Evolutionary conservation across 2,113 vertebrate genomes (phyloP).

Genomic region (Periophthalmodon schlosseri): DNA sequence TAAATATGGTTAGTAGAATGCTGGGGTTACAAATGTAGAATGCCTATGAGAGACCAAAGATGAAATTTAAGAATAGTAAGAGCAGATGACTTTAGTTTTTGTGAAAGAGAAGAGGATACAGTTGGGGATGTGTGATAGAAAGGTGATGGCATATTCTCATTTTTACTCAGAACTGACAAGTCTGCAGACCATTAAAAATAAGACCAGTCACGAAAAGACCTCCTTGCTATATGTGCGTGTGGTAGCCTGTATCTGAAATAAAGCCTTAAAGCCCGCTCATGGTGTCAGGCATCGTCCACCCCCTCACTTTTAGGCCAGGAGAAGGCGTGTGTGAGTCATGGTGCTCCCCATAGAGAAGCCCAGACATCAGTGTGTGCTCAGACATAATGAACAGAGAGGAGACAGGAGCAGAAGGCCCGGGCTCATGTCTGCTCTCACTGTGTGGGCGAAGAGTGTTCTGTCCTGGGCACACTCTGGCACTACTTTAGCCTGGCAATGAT

Average conservation of each 20-base stretch:
- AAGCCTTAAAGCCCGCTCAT: slow-evolving; percentile 20
- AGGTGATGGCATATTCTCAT: neutral
- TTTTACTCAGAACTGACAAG: neutral
- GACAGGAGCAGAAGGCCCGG: slow-evolving; percentile 21
- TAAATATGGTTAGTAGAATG: no score
- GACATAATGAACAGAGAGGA: slow-evolving; percentile 29
- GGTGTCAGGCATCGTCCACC: slow-evolving; percentile 56
- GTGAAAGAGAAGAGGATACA: neutral
- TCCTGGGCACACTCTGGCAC: neutral
- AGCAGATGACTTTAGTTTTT: neutral
- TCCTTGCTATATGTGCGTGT: slow-evolving; percentile 6
- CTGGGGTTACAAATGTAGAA: no score
- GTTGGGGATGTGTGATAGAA: neutral
- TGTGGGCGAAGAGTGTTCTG: slow-evolving; percentile 13
- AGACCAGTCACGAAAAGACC: neutral
- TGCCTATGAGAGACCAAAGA: neutral
- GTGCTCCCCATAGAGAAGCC: slow-evolving; percentile 33
- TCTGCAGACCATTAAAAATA: neutral
- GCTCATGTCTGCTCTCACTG: slow-evolving; percentile 4
- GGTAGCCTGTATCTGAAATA: slow-evolving; percentile 2
- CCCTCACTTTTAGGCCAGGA: slow-evolving; percentile 38
- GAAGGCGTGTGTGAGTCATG: slow-evolving; percentile 60
- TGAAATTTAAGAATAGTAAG: neutral
- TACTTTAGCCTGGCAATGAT: neutral
- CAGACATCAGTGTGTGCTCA: slow-evolving; percentile 35